A percentile compares a stretch with the other conserved stretches of the same genome.
Conservation (phyloP, 2,113 vertebrate genomes). For the Hemibagrus wyckioides region DNA sequence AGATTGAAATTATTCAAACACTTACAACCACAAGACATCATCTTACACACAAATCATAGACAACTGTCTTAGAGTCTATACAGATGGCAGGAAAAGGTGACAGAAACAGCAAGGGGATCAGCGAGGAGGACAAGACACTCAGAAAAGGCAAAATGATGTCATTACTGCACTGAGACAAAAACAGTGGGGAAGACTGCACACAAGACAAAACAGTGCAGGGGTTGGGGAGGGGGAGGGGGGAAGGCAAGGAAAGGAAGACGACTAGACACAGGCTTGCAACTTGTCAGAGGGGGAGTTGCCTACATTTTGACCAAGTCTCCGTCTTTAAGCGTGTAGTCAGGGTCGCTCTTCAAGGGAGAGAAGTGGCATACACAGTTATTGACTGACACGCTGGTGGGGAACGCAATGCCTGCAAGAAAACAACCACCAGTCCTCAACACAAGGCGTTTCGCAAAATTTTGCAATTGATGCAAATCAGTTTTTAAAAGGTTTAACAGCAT, state of each 20-base stretch:
- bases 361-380: slow-evolving; percentile 98
- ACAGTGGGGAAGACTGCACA: slow-evolving; percentile 32
- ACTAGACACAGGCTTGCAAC: slow-evolving; percentile 32
- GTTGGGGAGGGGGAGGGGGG: not conserved
- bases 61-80: not conserved
- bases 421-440: slow-evolving; percentile 49
- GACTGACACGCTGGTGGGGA: slow-evolving; percentile 95
- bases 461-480: slow-evolving; percentile 15
- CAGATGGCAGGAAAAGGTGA: slow-evolving; percentile 20
- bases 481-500: not conserved
- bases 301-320: slow-evolving; percentile 97
- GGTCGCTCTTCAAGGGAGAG: slow-evolving; percentile 97
- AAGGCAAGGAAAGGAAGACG: slow-evolving; percentile 25
- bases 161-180: slow-evolving; percentile 34
- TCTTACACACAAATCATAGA: not conserved
- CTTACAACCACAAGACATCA: not conserved
- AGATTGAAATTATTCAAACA: not conserved
- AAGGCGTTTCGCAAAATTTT: not conserved
- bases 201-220: slow-evolving; percentile 20
- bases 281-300: slow-evolving; percentile 57
- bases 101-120: slow-evolving; percentile 21
- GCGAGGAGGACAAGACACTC: slow-evolving; percentile 34
- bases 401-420: slow-evolving; percentile 86
- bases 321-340: slow-evolving; percentile 90
- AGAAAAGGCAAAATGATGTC: slow-evolving; percentile 16